phyloP scores from a whole-genome alignment of 23 tunicate species.

The Ciona savignyi region DNA sequence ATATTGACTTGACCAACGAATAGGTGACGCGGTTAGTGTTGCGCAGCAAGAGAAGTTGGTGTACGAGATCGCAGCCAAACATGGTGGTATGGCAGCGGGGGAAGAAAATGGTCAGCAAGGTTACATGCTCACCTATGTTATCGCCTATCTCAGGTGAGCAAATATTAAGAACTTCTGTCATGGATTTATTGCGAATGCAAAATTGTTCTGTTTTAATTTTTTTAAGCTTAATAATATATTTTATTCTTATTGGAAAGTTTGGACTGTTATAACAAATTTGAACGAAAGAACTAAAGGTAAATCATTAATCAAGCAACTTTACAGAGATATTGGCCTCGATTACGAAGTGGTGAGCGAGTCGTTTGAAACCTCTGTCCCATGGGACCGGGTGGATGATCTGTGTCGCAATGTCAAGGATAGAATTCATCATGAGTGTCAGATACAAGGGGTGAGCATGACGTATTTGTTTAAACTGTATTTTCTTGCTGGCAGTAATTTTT shows the following conservation, averaged over 20 bases:
- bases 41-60: conserved; percentile 84
- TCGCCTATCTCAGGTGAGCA: conserved; percentile 73
- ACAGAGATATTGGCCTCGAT: conserved; percentile 80
- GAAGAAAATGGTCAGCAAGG: conserved; percentile 94
- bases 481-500: background rate
- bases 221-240: no score
- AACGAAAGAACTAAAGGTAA: no score
- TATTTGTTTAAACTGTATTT: background rate
- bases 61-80: conserved; percentile 75
- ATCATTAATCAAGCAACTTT: no score
- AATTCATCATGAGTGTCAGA: conserved; percentile 53
- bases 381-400: conserved; percentile 81
- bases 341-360: conserved; percentile 85
- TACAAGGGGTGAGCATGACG: conserved; percentile 41
- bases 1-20: no score
- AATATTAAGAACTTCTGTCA: background rate
- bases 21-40: conserved; percentile 61
- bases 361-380: conserved; percentile 91
- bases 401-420: conserved; percentile 85
- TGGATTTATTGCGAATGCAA: no score
- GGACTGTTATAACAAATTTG: no score
- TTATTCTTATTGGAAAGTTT: no score
- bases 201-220: conserved; percentile 1
- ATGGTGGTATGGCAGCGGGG: conserved; percentile 91
- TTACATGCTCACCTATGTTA: conserved; percentile 87